Conservation (phyloP, 1,140 invertebrate genomes). For the Heliconius melpomene region DNA sequence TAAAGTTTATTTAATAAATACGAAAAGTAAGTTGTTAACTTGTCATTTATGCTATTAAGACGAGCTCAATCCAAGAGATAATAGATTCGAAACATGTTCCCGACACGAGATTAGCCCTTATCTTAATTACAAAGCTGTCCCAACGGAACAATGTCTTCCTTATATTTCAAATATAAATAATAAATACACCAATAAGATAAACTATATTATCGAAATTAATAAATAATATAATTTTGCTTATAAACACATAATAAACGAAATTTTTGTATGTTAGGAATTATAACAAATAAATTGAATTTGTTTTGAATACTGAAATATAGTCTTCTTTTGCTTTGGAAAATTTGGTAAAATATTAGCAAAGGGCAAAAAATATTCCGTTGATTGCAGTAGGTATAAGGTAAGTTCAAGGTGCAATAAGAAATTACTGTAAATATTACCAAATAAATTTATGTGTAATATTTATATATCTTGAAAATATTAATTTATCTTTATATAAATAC, state of each 20-base stretch:
- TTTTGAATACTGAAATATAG: background rate
- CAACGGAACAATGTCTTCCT: slow-evolving; percentile 22
- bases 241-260: background rate
- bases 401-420: background rate
- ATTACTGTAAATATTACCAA: background rate
- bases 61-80: slow-evolving; percentile 23
- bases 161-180: slow-evolving; percentile 27
- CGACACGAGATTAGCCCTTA: slow-evolving; percentile 33
- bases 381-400: too few species aligned
- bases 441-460: background rate
- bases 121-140: slow-evolving; percentile 39
- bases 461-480: background rate
- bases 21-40: background rate
- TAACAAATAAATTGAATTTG: background rate
- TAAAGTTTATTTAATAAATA: too few species aligned
- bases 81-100: slow-evolving; percentile 34
- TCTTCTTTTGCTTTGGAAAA: too few species aligned
- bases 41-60: slow-evolving; percentile 21
- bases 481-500: background rate
- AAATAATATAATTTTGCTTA: background rate
- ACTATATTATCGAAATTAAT: background rate
- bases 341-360: too few species aligned
- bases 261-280: background rate
- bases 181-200: slow-evolving; percentile 3
- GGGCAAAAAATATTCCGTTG: too few species aligned